Evolutionary conservation across 2,888 invertebrate species (phyloP).

Genomic region (Rhagium mordax): DNA sequence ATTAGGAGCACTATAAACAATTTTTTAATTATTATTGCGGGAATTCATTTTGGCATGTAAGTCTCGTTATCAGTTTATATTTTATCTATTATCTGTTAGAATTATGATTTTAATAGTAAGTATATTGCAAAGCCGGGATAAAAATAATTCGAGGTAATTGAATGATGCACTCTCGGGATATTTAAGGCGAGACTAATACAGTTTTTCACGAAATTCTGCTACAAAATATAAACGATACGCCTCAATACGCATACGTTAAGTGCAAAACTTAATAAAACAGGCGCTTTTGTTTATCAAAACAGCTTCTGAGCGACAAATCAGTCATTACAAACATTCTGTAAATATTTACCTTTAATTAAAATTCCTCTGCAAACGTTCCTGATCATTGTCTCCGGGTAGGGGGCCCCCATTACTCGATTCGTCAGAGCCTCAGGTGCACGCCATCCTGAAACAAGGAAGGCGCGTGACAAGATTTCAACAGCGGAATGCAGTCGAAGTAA

Average conservation of each 20-base stretch:
- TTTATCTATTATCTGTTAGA: slow-evolving; percentile 6
- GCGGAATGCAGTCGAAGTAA: slow-evolving; percentile 3
- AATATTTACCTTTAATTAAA: slow-evolving; percentile 10
- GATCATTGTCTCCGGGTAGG: neutral
- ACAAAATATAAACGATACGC: no score
- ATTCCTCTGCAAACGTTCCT: neutral
- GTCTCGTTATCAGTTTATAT: slow-evolving; percentile 1
- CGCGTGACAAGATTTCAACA: neutral
- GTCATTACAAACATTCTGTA: no score
- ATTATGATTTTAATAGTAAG: neutral
- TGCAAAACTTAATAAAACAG: no score
- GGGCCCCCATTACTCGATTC: neutral
- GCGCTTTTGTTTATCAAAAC: no score
- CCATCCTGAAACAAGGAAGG: slow-evolving; percentile 22
- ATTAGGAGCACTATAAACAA: slow-evolving; percentile 25
- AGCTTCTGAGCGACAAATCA: no score
- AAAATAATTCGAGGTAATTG: neutral
- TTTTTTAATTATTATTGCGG: slow-evolving; percentile 8
- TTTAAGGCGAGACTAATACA: no score
- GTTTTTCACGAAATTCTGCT: no score
- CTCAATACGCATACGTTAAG: no score
- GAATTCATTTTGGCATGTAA: neutral
- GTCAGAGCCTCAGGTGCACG: slow-evolving; percentile 5
- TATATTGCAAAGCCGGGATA: neutral
- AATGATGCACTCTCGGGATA: neutral